Conservation (phyloP, 2,888 invertebrate species). For the Sarcophaga subvicina region DNA sequence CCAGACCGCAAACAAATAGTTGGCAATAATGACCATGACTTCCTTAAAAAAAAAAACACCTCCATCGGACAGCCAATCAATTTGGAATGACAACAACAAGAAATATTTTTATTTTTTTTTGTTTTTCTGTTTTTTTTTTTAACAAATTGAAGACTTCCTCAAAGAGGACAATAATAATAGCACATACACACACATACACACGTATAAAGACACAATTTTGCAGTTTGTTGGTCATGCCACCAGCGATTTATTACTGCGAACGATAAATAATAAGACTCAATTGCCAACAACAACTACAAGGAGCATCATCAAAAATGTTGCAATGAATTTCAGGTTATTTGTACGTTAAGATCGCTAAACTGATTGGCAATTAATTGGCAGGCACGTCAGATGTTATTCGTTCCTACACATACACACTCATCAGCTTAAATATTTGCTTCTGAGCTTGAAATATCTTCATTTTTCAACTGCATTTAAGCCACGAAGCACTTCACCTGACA, state of each 20-base stretch:
- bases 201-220: not conserved
- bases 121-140: not conserved
- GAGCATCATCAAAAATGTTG: conserved; percentile 18
- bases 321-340: conserved; percentile 79
- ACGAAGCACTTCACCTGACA: not conserved
- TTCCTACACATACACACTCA: conserved; percentile 52
- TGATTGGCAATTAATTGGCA: conserved; percentile 82
- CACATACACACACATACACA: not conserved
- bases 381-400: conserved; percentile 45
- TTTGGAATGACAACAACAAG: not conserved
- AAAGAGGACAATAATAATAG: not conserved
- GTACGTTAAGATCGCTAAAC: conserved; percentile 86
- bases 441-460: not conserved
- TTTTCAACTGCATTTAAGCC: not conserved
- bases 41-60: conserved; percentile 5
- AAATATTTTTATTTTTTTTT: not conserved
- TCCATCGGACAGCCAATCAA: not conserved
- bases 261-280: not conserved
- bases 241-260: conserved; percentile 5
- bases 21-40: not conserved
- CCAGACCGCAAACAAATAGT: not conserved
- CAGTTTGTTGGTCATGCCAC: not conserved
- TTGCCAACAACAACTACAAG: conserved; percentile 7
- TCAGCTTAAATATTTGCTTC: not conserved
- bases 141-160: conserved; percentile 40